Evolutionary conservation across 1,140 invertebrate genomes (phyloP).

Genomic region (Brachionus sp.): DNA sequence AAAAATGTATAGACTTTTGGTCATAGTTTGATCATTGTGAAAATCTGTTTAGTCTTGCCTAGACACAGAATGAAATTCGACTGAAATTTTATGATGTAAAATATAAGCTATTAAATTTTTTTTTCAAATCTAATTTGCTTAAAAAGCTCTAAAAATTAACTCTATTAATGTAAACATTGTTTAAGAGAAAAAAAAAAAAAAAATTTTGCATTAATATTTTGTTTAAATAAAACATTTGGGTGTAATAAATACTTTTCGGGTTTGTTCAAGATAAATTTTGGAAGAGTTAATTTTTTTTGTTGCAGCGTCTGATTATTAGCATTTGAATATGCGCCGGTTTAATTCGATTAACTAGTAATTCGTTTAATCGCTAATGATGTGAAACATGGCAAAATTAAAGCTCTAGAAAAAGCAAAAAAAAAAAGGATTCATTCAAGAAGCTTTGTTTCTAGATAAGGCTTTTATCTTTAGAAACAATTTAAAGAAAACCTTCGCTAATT

Average conservation of each 20-base stretch:
- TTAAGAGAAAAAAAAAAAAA: background rate
- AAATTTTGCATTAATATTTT: background rate
- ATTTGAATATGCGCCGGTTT: background rate
- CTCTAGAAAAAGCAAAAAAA: background rate
- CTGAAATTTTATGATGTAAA: background rate
- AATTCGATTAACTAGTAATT: slow-evolving; percentile 5
- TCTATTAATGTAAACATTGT: background rate
- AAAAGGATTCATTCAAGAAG: background rate
- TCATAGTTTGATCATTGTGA: background rate
- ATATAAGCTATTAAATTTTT: background rate
- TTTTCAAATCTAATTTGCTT: background rate
- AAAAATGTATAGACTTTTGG: background rate
- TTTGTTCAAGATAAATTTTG: background rate
- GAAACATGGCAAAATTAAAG: background rate
- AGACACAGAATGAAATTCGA: background rate
- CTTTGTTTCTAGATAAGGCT: background rate
- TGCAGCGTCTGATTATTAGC: background rate
- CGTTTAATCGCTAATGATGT: background rate
- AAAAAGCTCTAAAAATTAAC: background rate
- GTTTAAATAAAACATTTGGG: background rate
- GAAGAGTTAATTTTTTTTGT: background rate
- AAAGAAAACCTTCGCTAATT: background rate
- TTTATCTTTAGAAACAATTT: background rate
- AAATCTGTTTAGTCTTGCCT: background rate
- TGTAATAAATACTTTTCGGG: background rate